Percentiles rank a stretch among this genome's conserved stretches.
phyloP scores from a whole-genome alignment of 35 echinoderm and acorn worm species.

The Lytechinus variegatus region DNA sequence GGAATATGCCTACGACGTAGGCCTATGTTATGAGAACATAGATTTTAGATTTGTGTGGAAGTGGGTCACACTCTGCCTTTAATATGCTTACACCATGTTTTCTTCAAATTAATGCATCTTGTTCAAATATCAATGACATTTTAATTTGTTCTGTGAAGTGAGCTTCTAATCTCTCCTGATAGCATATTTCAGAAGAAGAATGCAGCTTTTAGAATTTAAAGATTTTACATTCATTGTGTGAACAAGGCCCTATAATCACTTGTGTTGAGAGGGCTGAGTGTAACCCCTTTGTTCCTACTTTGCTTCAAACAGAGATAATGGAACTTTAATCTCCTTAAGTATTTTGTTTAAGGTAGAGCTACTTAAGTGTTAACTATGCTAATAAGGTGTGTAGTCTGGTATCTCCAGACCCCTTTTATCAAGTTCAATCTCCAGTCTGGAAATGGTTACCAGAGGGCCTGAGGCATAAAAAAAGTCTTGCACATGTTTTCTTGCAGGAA shows the following conservation, averaged over 20 bases:
- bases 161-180: too few relatives aligned
- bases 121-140: too few relatives aligned
- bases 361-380: slow-evolving; percentile 5
- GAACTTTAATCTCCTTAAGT: slow-evolving; percentile 31
- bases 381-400: background rate
- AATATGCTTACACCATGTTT: too few relatives aligned
- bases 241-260: background rate
- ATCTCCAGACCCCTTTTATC: background rate
- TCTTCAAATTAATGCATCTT: too few relatives aligned
- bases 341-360: background rate
- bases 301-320: slow-evolving; percentile 22
- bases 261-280: background rate
- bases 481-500: too few relatives aligned
- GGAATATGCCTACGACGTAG: background rate
- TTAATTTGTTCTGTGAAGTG: too few relatives aligned
- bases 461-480: too few relatives aligned
- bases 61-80: too few relatives aligned
- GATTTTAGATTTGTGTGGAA: background rate
- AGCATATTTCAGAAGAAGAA: too few relatives aligned
- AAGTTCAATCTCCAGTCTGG: background rate
- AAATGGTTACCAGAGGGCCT: background rate
- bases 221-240: background rate
- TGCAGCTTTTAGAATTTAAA: too few relatives aligned
- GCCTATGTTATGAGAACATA: background rate
- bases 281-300: background rate